phyloP scores from a whole-genome alignment of 2,888 invertebrate genomes.

The Spisula subtruncata region DNA sequence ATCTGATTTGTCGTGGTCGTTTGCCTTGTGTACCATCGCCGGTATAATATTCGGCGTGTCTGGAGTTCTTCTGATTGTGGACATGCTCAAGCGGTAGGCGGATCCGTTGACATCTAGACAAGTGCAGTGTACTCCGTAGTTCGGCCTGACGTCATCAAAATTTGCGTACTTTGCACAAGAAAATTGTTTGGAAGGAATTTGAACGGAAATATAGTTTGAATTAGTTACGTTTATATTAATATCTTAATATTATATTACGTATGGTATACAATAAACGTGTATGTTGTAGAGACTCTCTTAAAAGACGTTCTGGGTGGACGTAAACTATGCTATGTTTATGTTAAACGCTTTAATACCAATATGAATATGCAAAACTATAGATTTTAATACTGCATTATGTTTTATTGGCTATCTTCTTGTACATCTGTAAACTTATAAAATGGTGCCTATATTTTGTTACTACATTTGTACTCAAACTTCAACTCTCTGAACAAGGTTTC shows the following conservation, averaged over 20 bases:
- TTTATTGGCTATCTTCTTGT: neutral
- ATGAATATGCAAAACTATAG: conserved; percentile 2
- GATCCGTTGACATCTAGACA: neutral
- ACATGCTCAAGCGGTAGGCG: conserved; percentile 66
- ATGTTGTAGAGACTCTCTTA: conserved; percentile 6
- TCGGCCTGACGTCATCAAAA: conserved; percentile 26
- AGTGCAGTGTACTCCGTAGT: neutral
- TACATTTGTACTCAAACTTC: neutral
- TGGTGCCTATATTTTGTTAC: neutral
- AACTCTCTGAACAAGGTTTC: neutral
- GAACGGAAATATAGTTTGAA: conserved; percentile 13
- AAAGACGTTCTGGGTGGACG: neutral
- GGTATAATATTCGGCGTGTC: conserved; percentile 76
- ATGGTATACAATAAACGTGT: conserved; percentile 25
- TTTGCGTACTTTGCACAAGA: conserved; percentile 19
- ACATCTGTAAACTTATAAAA: neutral
- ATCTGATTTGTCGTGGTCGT: conserved; percentile 76
- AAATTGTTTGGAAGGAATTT: conserved; percentile 25
- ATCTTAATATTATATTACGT: neutral
- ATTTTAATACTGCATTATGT: neutral
- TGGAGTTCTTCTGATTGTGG: conserved; percentile 74
- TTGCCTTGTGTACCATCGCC: conserved; percentile 74
- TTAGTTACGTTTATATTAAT: conserved; percentile 26
- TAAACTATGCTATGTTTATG: neutral
- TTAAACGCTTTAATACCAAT: neutral